phyloP scores from a whole-genome alignment of 2,888 invertebrate species.

The Chloroclysta siterata region DNA sequence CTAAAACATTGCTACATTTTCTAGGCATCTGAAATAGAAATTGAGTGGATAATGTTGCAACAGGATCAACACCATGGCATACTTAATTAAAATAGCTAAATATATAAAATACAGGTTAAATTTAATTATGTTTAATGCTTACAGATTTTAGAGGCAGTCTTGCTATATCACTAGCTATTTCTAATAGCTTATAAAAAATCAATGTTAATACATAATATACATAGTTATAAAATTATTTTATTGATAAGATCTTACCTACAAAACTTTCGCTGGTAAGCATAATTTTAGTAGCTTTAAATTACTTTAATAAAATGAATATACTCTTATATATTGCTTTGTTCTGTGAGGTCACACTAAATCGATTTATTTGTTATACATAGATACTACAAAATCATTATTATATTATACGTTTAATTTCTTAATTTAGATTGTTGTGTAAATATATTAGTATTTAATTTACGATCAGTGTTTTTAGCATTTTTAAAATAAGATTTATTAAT shows the following conservation, averaged over 20 bases:
- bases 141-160: constrained; percentile 43
- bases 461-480: constrained; percentile 67
- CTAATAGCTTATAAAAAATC: constrained; percentile 48
- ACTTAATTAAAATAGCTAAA: constrained; percentile 28
- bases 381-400: constrained; percentile 58
- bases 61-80: constrained; percentile 14
- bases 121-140: constrained; percentile 29
- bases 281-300: constrained; percentile 57
- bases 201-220: constrained; percentile 35
- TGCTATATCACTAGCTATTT: constrained; percentile 52
- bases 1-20: not conserved
- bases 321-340: constrained; percentile 49
- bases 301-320: constrained; percentile 39
- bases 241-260: constrained; percentile 13
- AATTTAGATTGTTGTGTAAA: constrained; percentile 79
- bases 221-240: constrained; percentile 40
- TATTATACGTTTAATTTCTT: constrained; percentile 70
- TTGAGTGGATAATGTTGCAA: not conserved
- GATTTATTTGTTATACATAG: constrained; percentile 58
- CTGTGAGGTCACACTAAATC: constrained; percentile 58
- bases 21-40: constrained; percentile 1
- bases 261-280: constrained; percentile 50
- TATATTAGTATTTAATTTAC: constrained; percentile 73
- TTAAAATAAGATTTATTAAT: constrained; percentile 51
- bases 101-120: constrained; percentile 20